phyloP scores from a whole-genome alignment of 2,797 vertebrate genomes.

The Melanotaenia maccullochi region DNA sequence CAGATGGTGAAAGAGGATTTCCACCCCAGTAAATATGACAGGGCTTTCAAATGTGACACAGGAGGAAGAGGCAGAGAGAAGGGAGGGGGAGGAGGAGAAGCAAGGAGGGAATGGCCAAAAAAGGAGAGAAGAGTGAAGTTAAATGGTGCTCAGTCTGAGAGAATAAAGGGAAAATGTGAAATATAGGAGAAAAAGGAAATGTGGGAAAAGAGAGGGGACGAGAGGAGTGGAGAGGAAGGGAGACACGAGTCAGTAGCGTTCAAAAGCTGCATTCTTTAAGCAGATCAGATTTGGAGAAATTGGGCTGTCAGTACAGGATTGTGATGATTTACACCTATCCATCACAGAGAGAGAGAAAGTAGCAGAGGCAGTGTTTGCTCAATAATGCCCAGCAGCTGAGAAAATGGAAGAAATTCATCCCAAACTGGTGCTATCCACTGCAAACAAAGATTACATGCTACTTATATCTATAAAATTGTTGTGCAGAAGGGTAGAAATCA shows the following conservation, averaged over 20 bases:
- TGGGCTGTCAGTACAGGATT: slow-evolving; percentile 98
- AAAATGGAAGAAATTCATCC: slow-evolving; percentile 41
- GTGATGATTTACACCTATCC: slow-evolving; percentile 99
- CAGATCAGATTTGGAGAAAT: slow-evolving; percentile 99
- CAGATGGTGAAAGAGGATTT: slow-evolving; percentile 90
- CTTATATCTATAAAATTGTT: background rate
- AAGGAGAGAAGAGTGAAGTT: slow-evolving; percentile 49
- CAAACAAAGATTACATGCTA: background rate
- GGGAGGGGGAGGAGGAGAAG: slow-evolving; percentile 37
- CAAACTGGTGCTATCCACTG: slow-evolving; percentile 9
- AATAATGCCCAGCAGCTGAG: slow-evolving; percentile 63
- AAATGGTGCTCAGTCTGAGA: slow-evolving; percentile 59
- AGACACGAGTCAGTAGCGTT: slow-evolving; percentile 74
- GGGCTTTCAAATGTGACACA: slow-evolving; percentile 80
- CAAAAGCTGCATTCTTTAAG: slow-evolving; percentile 95
- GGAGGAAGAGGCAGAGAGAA: slow-evolving; percentile 43
- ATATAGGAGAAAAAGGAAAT: slow-evolving; percentile 33
- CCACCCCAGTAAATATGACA: slow-evolving; percentile 89
- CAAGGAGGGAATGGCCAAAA: slow-evolving; percentile 46
- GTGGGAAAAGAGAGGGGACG: slow-evolving; percentile 17
- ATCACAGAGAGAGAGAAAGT: slow-evolving; percentile 80
- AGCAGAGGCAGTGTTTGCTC: slow-evolving; percentile 52
- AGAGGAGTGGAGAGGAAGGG: slow-evolving; percentile 72
- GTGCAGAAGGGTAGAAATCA: background rate
- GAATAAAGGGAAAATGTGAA: slow-evolving; percentile 28